Evolutionary conservation across 2,888 invertebrate species (phyloP).

Genomic region (Dysmachus trigonus): DNA sequence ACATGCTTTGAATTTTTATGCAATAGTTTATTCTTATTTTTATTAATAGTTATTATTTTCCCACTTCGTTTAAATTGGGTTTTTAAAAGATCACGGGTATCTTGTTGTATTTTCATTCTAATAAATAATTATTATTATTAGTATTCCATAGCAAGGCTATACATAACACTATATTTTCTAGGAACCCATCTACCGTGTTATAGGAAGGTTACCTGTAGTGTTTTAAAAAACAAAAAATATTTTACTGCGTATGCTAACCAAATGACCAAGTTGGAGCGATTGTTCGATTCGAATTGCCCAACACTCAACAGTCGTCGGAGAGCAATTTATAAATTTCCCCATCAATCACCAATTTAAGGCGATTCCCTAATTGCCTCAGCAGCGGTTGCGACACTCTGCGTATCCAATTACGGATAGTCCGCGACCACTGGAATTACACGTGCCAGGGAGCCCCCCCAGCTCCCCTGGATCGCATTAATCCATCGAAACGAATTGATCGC

Average conservation of each 20-base stretch:
- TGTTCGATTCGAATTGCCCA: not conserved
- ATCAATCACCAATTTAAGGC: slow-evolving; percentile 9
- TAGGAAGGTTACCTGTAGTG: too few species aligned
- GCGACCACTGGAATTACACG: not conserved
- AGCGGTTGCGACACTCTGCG: not conserved
- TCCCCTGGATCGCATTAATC: not conserved
- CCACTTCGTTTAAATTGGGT: too few species aligned
- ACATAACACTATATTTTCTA: too few species aligned
- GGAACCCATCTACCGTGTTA: too few species aligned
- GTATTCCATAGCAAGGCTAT: too few species aligned
- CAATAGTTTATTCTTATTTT: too few species aligned
- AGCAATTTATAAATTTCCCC: not conserved
- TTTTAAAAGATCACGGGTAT: too few species aligned
- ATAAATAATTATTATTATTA: too few species aligned
- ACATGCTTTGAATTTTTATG: too few species aligned
- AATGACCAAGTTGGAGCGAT: not conserved
- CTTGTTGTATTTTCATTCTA: too few species aligned
- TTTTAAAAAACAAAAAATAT: too few species aligned
- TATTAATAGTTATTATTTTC: too few species aligned
- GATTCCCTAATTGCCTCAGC: not conserved
- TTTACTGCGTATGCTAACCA: not conserved
- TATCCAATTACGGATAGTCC: not conserved
- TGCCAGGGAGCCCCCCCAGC: not conserved
- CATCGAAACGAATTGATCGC: not conserved
- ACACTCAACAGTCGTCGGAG: not conserved